Evolutionary conservation across 2,888 invertebrate species (phyloP).

Genomic region (Hyppa rectilinea): DNA sequence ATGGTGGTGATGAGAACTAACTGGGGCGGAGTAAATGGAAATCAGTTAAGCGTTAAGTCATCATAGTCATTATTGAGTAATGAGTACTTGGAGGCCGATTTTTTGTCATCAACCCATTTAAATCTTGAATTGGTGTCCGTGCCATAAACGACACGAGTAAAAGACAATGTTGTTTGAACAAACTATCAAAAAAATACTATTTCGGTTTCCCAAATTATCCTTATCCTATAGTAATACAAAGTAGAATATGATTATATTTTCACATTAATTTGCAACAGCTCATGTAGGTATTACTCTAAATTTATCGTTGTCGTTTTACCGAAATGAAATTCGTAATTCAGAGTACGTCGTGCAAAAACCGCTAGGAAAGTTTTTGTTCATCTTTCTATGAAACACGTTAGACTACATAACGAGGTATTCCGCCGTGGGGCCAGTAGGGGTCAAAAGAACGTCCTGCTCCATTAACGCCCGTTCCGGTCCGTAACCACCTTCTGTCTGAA

Average conservation of each 20-base stretch:
- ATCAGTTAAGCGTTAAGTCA: neutral
- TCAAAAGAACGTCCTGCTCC: constrained; percentile 48
- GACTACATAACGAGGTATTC: constrained; percentile 45
- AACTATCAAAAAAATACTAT: neutral
- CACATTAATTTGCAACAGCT: constrained; percentile 11
- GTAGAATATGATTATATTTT: constrained; percentile 21
- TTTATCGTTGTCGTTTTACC: constrained; percentile 11
- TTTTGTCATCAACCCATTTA: neutral
- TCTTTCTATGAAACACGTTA: constrained; percentile 43
- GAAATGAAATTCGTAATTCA: constrained; percentile 39
- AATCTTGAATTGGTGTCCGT: neutral
- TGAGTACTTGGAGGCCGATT: neutral
- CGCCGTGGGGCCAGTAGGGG: constrained; percentile 34
- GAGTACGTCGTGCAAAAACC: constrained; percentile 27
- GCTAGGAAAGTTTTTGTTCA: constrained; percentile 21
- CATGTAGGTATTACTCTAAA: constrained; percentile 27
- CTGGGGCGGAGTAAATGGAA: neutral
- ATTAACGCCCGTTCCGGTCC: constrained; percentile 47
- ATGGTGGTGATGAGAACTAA: no score
- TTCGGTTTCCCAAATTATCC: neutral
- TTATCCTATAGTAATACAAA: neutral
- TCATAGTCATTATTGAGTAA: neutral
- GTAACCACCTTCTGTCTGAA: constrained; percentile 41
- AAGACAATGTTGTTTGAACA: neutral
- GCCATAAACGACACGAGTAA: neutral